phyloP scores from a whole-genome alignment of 64 coral and sea anemone genomes.

The Stichodactyla helianthus region DNA sequence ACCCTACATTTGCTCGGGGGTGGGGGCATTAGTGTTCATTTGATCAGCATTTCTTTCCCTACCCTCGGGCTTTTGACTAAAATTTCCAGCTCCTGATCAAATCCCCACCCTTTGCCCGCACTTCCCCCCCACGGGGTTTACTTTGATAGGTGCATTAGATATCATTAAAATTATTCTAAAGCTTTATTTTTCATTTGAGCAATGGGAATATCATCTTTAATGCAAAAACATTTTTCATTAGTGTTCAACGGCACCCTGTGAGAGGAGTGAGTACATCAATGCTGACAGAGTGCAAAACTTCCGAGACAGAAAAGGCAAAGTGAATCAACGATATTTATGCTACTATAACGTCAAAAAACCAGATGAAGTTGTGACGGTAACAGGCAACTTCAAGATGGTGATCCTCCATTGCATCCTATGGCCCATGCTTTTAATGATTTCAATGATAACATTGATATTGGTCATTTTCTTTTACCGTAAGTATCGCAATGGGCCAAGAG shows the following conservation, averaged over 20 bases:
- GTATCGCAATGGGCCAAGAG: not conserved
- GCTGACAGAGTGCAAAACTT: not conserved
- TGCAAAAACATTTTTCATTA: not conserved
- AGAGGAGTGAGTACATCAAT: not conserved
- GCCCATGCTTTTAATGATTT: constrained; percentile 22
- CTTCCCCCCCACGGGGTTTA: too few relatives aligned
- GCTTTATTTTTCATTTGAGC: too few relatives aligned
- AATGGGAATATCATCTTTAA: not conserved
- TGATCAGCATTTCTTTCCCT: too few relatives aligned
- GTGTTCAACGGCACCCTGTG: constrained; percentile 40
- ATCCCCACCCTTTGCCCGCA: too few relatives aligned
- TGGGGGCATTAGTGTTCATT: too few relatives aligned
- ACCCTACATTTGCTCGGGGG: too few relatives aligned
- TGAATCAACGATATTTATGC: constrained; percentile 12
- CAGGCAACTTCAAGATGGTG: not conserved
- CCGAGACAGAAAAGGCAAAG: not conserved
- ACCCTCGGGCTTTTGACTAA: too few relatives aligned
- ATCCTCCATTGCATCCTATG: constrained; percentile 54
- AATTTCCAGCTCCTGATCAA: too few relatives aligned
- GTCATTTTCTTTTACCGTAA: not conserved
- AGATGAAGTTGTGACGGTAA: constrained; percentile 6
- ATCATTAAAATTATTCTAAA: too few relatives aligned
- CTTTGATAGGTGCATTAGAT: too few relatives aligned
- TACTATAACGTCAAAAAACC: constrained; percentile 47
- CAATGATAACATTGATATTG: not conserved